Conservation (phyloP, 1,140 invertebrate genomes). For the Druon quercuslanigerum region DNA sequence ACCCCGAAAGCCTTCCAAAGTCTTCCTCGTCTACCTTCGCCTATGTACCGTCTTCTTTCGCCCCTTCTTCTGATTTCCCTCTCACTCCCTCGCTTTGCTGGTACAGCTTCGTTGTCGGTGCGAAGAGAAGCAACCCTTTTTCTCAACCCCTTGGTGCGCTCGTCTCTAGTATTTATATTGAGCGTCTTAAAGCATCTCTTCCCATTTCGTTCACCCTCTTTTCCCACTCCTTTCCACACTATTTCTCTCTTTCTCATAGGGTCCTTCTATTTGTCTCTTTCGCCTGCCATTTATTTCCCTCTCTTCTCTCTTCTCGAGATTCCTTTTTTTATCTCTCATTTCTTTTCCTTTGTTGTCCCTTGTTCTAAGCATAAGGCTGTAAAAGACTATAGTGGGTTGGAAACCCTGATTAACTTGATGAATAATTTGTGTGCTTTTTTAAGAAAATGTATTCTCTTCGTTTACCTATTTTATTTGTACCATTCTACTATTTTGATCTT, state of each 20-base stretch:
- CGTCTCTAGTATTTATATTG: slow-evolving; percentile 76
- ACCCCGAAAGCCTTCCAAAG: slow-evolving; percentile 39
- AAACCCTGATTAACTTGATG: too few relatives aligned
- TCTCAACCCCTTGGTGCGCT: slow-evolving; percentile 63
- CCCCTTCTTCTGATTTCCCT: slow-evolving; percentile 32
- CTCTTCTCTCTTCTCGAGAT: not conserved
- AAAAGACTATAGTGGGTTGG: too few relatives aligned
- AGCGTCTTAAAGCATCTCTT: slow-evolving; percentile 75
- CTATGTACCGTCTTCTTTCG: slow-evolving; percentile 34
- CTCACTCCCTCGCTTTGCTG: slow-evolving; percentile 30
- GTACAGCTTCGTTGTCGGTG: slow-evolving; percentile 61
- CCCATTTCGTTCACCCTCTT: slow-evolving; percentile 52
- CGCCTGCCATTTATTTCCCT: slow-evolving; percentile 34
- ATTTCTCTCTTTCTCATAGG: slow-evolving; percentile 16
- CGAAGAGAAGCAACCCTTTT: slow-evolving; percentile 75
- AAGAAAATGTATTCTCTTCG: too few relatives aligned
- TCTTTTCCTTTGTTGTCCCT: too few relatives aligned
- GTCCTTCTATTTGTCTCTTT: slow-evolving; percentile 33
- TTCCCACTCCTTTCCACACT: slow-evolving; percentile 35
- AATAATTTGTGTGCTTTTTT: too few relatives aligned
- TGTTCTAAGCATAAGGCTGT: too few relatives aligned
- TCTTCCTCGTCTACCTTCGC: slow-evolving; percentile 37
- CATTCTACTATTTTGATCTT: too few relatives aligned
- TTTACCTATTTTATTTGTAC: too few relatives aligned
- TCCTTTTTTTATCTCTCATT: not conserved